Conservation (phyloP, 2,113 vertebrate genomes). For the cattle (Bos taurus) region ARS-UCD2.0 NC_037338.1:38907501-38908000, state of each 20-base stretch:
- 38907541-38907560: not conserved
- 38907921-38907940: not conserved
- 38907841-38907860: not conserved
- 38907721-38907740: not conserved
- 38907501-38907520: not conserved
- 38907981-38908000: not conserved
- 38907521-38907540: not conserved
- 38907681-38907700: not conserved
- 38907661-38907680: not conserved
- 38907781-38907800: not conserved
- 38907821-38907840: not conserved
- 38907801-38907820: not conserved
- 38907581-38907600: not conserved
- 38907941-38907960: not conserved
- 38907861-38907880: not conserved
- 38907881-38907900: not conserved
- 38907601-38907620: not conserved
- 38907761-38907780: not conserved
- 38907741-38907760: not conserved
- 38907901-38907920: not conserved
- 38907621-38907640: not conserved
- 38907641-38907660: not conserved
- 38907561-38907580: not conserved
- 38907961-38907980: not conserved
- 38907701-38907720: not conserved